Base-by-base conservation (phyloP, 2,113 vertebrate species). In the Prionailurus bengalensis region DNA sequence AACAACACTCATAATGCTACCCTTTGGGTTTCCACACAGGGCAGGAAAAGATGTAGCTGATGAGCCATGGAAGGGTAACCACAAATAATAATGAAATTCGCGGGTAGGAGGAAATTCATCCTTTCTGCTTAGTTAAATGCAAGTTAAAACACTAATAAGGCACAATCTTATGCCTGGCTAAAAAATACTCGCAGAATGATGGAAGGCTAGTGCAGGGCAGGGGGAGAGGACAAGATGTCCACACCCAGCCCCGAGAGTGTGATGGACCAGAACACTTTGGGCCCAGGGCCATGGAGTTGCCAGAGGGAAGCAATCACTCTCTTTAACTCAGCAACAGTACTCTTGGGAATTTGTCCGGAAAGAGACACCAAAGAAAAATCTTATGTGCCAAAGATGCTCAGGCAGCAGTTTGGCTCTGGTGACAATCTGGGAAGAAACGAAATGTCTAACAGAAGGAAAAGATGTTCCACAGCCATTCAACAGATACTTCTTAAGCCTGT, bases 251-350 rank as follows among this genome's bases (percentile, higher is more conserved):
- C 9, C 0, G 5, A 29, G 42, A 61, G 51, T 16, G 23, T 2
- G 51, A 13, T 0, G 16, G 55, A 45, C 51, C 19, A 42, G 82
- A 68, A 11, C 21, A 29, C 58, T 66, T n/a, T 2, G 9, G 9
- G n/a, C 29, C 3, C 0, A n/a, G 68, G 70, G 31, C 2, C 0
- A 58, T 0, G 5, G 1, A n/a, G 78, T 1, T 2, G 31, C 17
- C 55, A 66, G 36, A 25, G 42, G 51, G 58, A 90, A 45, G 65
- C 65, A 21, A 70, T 65, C 55, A n/a, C 39, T 66, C 36, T 23
- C 94, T 48, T 36, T 9, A 15, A 70, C 83, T 80, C 91, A 17
- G 80, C 1, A 0, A 14, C 23, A 6, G 5, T 31, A 55, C 39
- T 93, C 84, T 23, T n/a, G 65, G 88, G 70, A 92, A 63, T 25